Evolutionary conservation across 2,113 vertebrate species (phyloP).

Genomic region (Boulengeromyrus knoepffleri): DNA sequence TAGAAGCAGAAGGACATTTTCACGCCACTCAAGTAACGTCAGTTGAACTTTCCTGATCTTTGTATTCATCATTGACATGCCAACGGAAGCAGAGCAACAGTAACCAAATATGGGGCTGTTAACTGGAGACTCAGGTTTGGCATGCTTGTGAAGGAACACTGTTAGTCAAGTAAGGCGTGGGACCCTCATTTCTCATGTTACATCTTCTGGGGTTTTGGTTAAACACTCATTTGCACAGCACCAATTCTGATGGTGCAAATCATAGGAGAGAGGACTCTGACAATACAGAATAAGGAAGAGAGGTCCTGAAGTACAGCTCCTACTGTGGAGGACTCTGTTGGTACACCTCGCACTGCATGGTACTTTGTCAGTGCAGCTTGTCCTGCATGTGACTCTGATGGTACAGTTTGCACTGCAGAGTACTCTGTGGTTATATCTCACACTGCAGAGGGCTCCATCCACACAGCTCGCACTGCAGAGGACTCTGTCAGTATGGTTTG

Average conservation of each 20-base stretch:
- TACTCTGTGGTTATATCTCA: neutral
- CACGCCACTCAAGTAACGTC: neutral
- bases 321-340: neutral
- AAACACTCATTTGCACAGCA: neutral
- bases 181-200: neutral
- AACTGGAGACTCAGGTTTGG: neutral
- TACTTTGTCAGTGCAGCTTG: neutral
- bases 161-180: neutral
- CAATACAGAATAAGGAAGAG: neutral
- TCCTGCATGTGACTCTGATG: too few relatives aligned
- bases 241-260: neutral
- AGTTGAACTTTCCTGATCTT: neutral
- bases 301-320: neutral
- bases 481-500: neutral
- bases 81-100: neutral
- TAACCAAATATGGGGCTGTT: neutral
- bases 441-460: neutral
- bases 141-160: neutral
- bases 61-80: neutral
- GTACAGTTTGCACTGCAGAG: neutral
- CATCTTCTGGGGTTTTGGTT: neutral
- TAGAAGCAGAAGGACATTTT: neutral
- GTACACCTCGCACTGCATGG: neutral
- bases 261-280: neutral
- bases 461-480: neutral